Evolutionary conservation across 2,797 vertebrate species (phyloP).

Genomic region (Eidolon dupreanum): DNA sequence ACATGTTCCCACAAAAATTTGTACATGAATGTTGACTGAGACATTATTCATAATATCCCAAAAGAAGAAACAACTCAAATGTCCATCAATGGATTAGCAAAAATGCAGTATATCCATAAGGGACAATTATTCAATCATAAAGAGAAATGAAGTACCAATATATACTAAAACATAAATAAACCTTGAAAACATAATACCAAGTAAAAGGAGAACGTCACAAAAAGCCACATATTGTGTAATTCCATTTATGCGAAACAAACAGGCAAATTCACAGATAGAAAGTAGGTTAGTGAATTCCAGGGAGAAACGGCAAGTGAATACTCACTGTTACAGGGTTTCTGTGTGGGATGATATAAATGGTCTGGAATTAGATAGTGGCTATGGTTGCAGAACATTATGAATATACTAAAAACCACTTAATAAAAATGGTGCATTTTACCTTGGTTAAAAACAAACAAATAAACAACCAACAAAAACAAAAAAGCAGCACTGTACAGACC

Average conservation of each 20-base stretch:
- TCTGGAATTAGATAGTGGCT: not conserved
- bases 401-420: not conserved
- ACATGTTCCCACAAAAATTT: not conserved
- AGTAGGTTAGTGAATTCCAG: not conserved
- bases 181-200: not conserved
- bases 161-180: not conserved
- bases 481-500: not conserved
- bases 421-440: slow-evolving; percentile 3
- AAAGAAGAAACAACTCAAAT: not conserved
- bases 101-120: not conserved
- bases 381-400: not conserved
- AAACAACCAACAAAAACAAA: not conserved
- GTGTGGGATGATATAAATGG: not conserved
- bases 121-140: not conserved
- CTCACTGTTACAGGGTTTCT: not conserved
- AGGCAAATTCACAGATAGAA: not conserved
- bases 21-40: not conserved
- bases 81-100: not conserved
- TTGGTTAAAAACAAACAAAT: not conserved
- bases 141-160: not conserved
- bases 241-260: not conserved
- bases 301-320: not conserved
- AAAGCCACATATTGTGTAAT: not conserved
- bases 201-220: not conserved
- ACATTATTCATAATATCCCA: not conserved